Evolutionary conservation across 2,113 vertebrate genomes (phyloP).

Genomic region (Cyanocitta stelleri): DNA sequence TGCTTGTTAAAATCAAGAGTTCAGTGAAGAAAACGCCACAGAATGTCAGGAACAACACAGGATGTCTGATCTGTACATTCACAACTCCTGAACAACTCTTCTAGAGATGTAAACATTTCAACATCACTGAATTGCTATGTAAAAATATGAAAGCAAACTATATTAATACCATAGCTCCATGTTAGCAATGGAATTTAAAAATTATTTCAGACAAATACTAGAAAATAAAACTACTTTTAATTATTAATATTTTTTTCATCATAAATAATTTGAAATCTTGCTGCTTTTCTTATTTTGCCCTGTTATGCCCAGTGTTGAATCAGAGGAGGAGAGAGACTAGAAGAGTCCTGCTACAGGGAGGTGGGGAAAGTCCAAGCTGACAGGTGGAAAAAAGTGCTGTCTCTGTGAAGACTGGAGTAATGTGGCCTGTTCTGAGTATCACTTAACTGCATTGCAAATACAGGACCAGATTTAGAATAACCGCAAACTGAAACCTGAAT

Average conservation of each 20-base stretch:
- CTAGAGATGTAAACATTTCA: background rate
- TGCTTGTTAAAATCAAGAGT: background rate
- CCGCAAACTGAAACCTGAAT: background rate
- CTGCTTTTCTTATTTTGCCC: background rate
- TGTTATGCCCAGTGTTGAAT: background rate
- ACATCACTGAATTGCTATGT: background rate
- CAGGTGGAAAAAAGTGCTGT: background rate
- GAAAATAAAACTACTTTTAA: background rate
- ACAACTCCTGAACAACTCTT: background rate
- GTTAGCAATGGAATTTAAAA: background rate
- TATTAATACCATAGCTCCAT: background rate
- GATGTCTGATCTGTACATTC: background rate
- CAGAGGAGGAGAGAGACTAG: background rate
- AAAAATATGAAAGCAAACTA: background rate
- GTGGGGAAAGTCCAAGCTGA: background rate
- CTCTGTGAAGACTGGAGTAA: background rate
- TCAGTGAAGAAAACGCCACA: background rate
- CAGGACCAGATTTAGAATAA: conserved; percentile 8
- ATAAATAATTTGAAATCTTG: background rate
- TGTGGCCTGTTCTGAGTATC: background rate
- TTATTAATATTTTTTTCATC: background rate
- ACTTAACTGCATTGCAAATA: background rate
- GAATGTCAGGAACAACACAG: background rate
- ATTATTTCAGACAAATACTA: background rate
- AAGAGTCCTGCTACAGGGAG: background rate